Evolutionary conservation across 2,113 vertebrate species (phyloP).

Genomic region (Rhinoderma darwinii): DNA sequence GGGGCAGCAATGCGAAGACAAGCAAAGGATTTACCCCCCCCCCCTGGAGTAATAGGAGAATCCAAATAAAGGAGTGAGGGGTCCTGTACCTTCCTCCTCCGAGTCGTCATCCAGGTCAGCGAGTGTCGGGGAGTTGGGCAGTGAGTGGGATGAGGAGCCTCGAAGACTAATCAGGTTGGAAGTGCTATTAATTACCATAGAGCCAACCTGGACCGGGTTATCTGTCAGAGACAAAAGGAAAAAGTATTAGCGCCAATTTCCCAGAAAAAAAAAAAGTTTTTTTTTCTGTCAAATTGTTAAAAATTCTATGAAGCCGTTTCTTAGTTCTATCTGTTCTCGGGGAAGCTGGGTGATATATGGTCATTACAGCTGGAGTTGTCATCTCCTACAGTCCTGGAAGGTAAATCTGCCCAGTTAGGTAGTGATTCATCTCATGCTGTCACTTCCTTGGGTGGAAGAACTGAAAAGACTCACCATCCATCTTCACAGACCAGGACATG

Average conservation of each 20-base stretch:
- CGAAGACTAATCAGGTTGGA: slow-evolving; percentile 79
- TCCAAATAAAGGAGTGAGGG: not conserved
- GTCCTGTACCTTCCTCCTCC: slow-evolving; percentile 70
- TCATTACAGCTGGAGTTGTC: not conserved
- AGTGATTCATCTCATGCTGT: not conserved
- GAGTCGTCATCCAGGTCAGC: slow-evolving; percentile 88
- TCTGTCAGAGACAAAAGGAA: slow-evolving; percentile 72
- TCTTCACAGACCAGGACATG: slow-evolving; percentile 90
- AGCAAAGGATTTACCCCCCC: no score
- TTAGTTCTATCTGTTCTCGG: not conserved
- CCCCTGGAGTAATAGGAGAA: not conserved
- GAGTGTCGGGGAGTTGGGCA: slow-evolving; percentile 88
- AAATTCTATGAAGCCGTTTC: not conserved
- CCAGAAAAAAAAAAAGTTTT: no score
- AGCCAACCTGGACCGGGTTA: slow-evolving; percentile 85
- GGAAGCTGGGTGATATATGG: not conserved
- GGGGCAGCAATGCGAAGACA: no score
- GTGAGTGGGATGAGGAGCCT: slow-evolving; percentile 79
- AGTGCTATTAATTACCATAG: slow-evolving; percentile 87
- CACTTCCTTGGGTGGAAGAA: not conserved
- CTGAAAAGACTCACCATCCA: slow-evolving; percentile 78
- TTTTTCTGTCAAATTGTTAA: no score
- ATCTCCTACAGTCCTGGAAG: not conserved
- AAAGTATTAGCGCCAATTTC: not conserved
- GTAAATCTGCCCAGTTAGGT: not conserved